A percentile compares a stretch with the other conserved stretches of the same genome.
phyloP scores from a whole-genome alignment of 35 echinoderm and acorn worm genomes.

The Eucidaris tribuloides region DNA sequence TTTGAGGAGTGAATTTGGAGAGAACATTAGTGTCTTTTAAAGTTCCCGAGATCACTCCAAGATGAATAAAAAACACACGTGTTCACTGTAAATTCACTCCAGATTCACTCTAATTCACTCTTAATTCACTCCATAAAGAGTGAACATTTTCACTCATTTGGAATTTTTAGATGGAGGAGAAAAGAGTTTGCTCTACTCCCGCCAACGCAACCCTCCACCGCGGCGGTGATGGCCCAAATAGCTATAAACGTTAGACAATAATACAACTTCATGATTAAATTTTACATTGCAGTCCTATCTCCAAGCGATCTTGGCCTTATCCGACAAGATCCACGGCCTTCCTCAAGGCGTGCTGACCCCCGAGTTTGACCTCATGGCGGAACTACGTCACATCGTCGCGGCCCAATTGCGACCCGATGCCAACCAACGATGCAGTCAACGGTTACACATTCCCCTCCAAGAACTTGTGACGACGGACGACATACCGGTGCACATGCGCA shows the following conservation, averaged over 20 bases:
- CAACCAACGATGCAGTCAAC: neutral
- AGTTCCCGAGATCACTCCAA: too few species aligned
- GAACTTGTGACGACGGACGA: conserved; percentile 27
- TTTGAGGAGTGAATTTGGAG: too few species aligned
- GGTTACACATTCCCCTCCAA: conserved; percentile 27
- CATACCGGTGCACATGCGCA: neutral
- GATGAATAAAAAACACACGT: too few species aligned
- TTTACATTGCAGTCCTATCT: conserved; percentile 17
- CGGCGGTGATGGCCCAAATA: too few species aligned
- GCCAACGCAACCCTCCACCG: too few species aligned
- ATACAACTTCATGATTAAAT: neutral
- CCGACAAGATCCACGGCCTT: neutral
- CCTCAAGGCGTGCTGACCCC: conserved; percentile 55
- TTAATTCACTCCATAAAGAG: too few species aligned
- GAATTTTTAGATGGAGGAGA: too few species aligned
- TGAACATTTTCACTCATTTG: too few species aligned
- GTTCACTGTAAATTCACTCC: too few species aligned
- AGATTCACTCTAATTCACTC: too few species aligned
- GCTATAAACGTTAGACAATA: neutral
- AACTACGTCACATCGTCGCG: conserved; percentile 41
- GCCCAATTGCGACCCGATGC: neutral
- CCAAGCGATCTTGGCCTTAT: neutral
- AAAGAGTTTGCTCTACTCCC: too few species aligned
- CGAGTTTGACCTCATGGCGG: conserved; percentile 59
- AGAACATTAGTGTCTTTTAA: too few species aligned